A percentile compares a stretch with the other conserved stretches of the same genome.
Conservation (phyloP, 2,888 invertebrate genomes). For the Acheta domesticus region DNA sequence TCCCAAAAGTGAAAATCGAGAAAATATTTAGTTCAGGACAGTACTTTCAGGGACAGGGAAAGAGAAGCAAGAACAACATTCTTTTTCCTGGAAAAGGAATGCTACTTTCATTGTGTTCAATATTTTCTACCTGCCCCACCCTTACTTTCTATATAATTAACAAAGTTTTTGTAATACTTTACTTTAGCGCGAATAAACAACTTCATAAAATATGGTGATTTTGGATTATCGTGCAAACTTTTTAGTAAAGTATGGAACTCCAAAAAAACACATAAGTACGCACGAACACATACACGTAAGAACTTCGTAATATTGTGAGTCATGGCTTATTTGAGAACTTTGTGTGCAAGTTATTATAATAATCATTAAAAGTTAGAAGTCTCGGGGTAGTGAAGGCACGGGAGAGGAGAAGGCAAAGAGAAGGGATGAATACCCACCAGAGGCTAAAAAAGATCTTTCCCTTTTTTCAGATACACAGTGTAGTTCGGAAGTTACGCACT, state of each 20-base stretch:
- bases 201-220: conserved; percentile 6
- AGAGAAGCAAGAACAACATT: too few relatives aligned
- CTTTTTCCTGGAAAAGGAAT: too few relatives aligned
- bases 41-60: too few relatives aligned
- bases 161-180: background rate
- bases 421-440: background rate
- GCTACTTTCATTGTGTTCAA: too few relatives aligned
- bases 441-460: background rate
- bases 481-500: too few relatives aligned
- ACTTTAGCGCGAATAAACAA: background rate
- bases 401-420: background rate
- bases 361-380: conserved; percentile 10
- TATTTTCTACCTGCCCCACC: too few relatives aligned
- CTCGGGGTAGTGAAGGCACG: background rate
- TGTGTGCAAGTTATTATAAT: conserved; percentile 3
- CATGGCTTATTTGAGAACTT: conserved; percentile 18
- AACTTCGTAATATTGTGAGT: conserved; percentile 18
- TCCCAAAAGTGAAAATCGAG: too few relatives aligned
- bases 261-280: conserved; percentile 5
- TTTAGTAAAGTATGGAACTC: background rate
- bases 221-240: conserved; percentile 1
- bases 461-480: background rate
- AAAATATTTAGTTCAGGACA: too few relatives aligned
- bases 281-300: background rate
- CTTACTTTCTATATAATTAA: background rate